Evolutionary conservation across 2,888 invertebrate species (phyloP), one percentile per base, ranked within the genome.

Genomic region (Cloeon dipterum): DNA sequence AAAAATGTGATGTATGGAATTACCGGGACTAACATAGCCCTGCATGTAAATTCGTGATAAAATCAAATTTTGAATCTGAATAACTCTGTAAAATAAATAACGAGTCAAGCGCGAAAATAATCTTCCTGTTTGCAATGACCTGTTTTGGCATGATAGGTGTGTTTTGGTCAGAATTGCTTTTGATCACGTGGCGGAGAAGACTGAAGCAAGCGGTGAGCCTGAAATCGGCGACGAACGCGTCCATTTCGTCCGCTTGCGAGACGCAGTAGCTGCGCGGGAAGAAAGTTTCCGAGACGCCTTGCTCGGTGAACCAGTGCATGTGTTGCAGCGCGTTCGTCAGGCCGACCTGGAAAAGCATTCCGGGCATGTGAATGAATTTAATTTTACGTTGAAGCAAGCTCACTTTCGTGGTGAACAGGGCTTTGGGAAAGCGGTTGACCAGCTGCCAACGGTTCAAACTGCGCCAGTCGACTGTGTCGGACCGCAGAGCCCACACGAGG

Each of bases 401-500:
- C 34, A 88, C 88, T 65, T 93, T 93, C 1, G 89, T 86, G 1
- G 91, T 89, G 52, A 91, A 91, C 36, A 77, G 68, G 1, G 86
- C 83, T 47, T 81, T 69, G 45, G 75, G 76, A 55, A 81, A 89
- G 48, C 89, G 74, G 54, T 74, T 74, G 48, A 78, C 71, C 38
- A 76, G 61, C 52, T 77, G 77, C 32, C 70, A 65, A 40, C 68
- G 68, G 46, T 63, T 64, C 13, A 72, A 57, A 39, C 59, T 57
- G 35, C 63, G 68, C 68, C 77, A 74, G 47, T 82, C 79, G 43
- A 72, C 70, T 56, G 74, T 76, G 45, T 88, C 86, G 40, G 79
- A 70, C 44, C 81, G 74, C 39, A 82, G 74, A 34, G 85, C 85
- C 88, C 91, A 91, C 23, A 89, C 66, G 47, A 91, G 82, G 49